These are phyloP conservation scores for Coptodon bakossiorum DNA, from an alignment of 2,113 vertebrate genomes.

Conservation along the genomic window DNA sequence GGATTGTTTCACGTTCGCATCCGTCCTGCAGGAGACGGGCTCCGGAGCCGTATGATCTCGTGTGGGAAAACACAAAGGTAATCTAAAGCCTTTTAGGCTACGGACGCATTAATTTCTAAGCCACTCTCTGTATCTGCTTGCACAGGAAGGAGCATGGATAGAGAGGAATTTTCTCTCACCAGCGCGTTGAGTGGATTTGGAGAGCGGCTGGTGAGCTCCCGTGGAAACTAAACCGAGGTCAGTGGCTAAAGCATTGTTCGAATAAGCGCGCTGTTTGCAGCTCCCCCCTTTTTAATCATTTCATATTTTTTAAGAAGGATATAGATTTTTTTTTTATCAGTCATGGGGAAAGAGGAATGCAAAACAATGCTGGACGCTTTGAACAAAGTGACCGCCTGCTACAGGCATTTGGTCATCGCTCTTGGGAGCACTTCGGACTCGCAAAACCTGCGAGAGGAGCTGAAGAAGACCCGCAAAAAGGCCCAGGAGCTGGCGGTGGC, in stretches of 20 bases:
- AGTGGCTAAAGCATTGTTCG: not conserved
- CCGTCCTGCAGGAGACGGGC: not conserved
- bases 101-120: conserved; percentile 66
- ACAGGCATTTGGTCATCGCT: conserved; percentile 89
- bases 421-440: conserved; percentile 93
- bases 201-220: conserved; percentile 25
- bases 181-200: conserved; percentile 56
- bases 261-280: conserved; percentile 7
- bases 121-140: conserved; percentile 35
- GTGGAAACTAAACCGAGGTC: conserved; percentile 55
- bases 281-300: not conserved
- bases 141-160: conserved; percentile 65
- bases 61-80: conserved; percentile 35
- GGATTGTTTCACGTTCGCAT: conserved; percentile 12
- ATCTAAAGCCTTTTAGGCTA: conserved; percentile 60
- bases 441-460: conserved; percentile 88
- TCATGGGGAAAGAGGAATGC: conserved; percentile 90
- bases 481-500: conserved; percentile 89
- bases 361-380: conserved; percentile 91
- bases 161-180: conserved; percentile 59
- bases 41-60: conserved; percentile 46
- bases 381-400: conserved; percentile 90
- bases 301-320: not conserved
- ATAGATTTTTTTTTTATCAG: not conserved
- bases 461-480: conserved; percentile 87